Evolutionary conservation across 1,140 invertebrate genomes (phyloP).

Genomic region (Lordiphosa mommai): DNA sequence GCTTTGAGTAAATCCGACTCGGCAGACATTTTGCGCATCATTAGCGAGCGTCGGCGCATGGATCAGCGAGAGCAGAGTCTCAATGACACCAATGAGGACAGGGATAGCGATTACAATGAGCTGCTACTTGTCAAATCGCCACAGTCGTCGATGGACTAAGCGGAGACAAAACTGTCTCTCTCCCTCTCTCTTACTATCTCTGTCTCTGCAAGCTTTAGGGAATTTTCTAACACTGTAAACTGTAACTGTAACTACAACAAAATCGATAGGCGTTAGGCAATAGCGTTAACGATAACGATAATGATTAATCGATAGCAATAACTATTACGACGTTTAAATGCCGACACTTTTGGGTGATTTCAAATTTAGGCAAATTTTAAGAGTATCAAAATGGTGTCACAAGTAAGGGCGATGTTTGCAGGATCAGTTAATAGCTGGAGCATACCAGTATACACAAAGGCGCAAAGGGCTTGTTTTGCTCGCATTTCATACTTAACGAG

Average conservation of each 20-base stretch:
- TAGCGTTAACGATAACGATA: slow-evolving; percentile 24
- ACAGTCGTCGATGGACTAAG: slow-evolving; percentile 68
- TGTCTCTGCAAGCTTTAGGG: slow-evolving; percentile 46
- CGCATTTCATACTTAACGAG: too few relatives aligned
- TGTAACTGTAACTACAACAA: slow-evolving; percentile 29
- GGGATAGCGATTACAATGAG: slow-evolving; percentile 66
- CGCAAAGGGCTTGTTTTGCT: too few relatives aligned
- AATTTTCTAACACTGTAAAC: slow-evolving; percentile 49
- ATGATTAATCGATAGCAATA: slow-evolving; percentile 31
- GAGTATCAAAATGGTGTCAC: too few relatives aligned
- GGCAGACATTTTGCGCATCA: slow-evolving; percentile 75
- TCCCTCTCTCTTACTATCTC: neutral
- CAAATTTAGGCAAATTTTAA: too few relatives aligned
- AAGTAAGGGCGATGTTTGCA: too few relatives aligned
- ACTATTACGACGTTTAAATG: slow-evolving; percentile 11
- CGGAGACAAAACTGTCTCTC: neutral
- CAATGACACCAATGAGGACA: slow-evolving; percentile 42
- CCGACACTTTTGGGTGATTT: too few relatives aligned
- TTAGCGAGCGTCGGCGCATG: slow-evolving; percentile 74
- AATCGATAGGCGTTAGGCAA: slow-evolving; percentile 30
- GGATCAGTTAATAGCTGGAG: too few relatives aligned
- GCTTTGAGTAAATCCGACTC: slow-evolving; percentile 64
- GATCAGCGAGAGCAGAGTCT: slow-evolving; percentile 62
- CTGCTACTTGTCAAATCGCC: slow-evolving; percentile 74
- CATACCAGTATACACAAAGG: too few relatives aligned